Percentiles rank a stretch among this genome's conserved stretches.
Conservation (phyloP, 1,140 invertebrate species). For the Camponotus floridanus region DNA sequence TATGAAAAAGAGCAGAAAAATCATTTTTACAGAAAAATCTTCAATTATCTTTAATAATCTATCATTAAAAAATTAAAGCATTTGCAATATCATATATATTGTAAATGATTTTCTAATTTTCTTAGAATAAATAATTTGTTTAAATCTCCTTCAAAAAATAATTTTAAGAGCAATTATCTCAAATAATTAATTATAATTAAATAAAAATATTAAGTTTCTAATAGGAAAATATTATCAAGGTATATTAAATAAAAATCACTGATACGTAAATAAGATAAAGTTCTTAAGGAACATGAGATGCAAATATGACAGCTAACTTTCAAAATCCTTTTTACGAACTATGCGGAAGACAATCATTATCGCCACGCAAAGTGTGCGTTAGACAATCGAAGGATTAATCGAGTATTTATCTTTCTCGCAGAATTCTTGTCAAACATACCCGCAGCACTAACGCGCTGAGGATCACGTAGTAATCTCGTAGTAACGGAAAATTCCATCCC, state of each 20-base stretch:
- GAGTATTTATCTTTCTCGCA: background rate
- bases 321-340: background rate
- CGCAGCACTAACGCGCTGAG: slow-evolving; percentile 84
- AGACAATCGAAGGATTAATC: background rate
- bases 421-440: slow-evolving; percentile 67
- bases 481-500: slow-evolving; percentile 91
- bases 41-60: too few relatives aligned
- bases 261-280: background rate
- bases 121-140: background rate
- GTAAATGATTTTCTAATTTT: background rate
- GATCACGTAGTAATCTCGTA: slow-evolving; percentile 89
- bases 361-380: background rate
- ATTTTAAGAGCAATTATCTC: too few relatives aligned
- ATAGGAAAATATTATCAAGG: background rate
- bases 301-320: background rate
- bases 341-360: background rate
- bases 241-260: background rate
- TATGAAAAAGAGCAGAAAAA: too few relatives aligned
- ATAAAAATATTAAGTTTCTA: background rate
- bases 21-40: too few relatives aligned
- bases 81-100: background rate
- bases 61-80: too few relatives aligned
- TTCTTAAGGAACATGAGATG: background rate
- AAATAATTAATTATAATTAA: background rate
- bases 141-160: background rate